Conservation (phyloP, 2,797 vertebrate genomes). For the Phoxinus dragarum region DNA sequence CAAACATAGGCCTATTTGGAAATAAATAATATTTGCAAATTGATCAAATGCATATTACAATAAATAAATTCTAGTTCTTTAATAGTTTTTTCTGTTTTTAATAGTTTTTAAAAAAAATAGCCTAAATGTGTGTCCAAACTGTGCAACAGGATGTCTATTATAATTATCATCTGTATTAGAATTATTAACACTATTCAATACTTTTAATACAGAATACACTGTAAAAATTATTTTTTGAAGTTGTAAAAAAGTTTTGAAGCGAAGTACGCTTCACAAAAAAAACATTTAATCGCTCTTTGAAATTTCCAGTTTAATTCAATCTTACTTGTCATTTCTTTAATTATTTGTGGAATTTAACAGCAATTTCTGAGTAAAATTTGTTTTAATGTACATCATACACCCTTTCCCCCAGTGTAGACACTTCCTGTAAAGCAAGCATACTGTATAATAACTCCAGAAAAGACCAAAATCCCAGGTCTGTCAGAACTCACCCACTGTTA, state of each 20-base stretch:
- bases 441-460: not conserved
- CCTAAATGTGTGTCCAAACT: not conserved
- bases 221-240: not conserved
- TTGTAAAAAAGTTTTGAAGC: not conserved
- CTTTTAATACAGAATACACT: not conserved
- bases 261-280: not conserved
- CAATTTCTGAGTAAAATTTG: not conserved
- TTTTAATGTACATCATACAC: not conserved
- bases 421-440: not conserved
- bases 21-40: not conserved
- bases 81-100: not conserved
- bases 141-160: not conserved
- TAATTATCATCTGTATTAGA: not conserved
- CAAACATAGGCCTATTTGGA: not conserved
- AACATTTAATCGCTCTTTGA: not conserved
- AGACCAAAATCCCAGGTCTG: not conserved
- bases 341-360: not conserved
- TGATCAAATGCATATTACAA: not conserved
- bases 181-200: not conserved
- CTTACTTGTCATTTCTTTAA: not conserved
- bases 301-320: not conserved
- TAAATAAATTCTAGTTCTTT: not conserved
- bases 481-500: slow-evolving; percentile 2
- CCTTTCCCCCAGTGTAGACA: not conserved
- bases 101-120: no score